Evolutionary conservation across 2,113 vertebrate genomes (phyloP).

Genomic region (Hemiscyllium ocellatum): DNA sequence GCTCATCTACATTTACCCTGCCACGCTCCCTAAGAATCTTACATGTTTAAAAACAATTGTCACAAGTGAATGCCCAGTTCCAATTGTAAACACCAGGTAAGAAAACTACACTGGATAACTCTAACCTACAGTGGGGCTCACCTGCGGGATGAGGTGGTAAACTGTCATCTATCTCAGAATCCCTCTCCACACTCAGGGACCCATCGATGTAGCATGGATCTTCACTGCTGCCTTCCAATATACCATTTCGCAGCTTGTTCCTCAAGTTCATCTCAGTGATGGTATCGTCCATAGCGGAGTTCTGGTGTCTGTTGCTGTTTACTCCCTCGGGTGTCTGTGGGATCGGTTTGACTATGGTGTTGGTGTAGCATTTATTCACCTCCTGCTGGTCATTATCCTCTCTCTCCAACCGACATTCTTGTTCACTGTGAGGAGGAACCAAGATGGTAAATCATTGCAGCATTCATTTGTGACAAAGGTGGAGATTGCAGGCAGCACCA

Average conservation of each 20-base stretch:
- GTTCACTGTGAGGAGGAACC: slow-evolving; percentile 51
- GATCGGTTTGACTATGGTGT: slow-evolving; percentile 78
- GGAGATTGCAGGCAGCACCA: background rate
- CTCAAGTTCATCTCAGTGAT: slow-evolving; percentile 77
- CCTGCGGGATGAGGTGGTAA: slow-evolving; percentile 75
- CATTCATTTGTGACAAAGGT: background rate
- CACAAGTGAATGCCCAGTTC: too few relatives aligned
- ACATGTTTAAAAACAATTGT: too few relatives aligned
- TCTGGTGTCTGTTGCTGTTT: slow-evolving; percentile 49
- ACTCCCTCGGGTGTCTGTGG: slow-evolving; percentile 61
- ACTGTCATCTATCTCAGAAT: slow-evolving; percentile 58
- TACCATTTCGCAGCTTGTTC: slow-evolving; percentile 59
- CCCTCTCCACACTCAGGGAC: slow-evolving; percentile 75
- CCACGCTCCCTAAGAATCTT: too few relatives aligned
- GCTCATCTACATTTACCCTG: too few relatives aligned
- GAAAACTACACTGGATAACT: background rate
- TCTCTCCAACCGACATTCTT: slow-evolving; percentile 60
- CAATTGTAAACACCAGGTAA: too few relatives aligned
- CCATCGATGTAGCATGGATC: slow-evolving; percentile 79
- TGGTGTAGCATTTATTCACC: slow-evolving; percentile 75
- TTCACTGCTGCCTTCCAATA: slow-evolving; percentile 76
- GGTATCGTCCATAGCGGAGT: slow-evolving; percentile 70
- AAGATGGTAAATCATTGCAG: background rate
- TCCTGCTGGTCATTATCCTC: slow-evolving; percentile 62
- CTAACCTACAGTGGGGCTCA: slow-evolving; percentile 43